phyloP scores from a whole-genome alignment of 2,888 invertebrate species.

The Cenopis cana region DNA sequence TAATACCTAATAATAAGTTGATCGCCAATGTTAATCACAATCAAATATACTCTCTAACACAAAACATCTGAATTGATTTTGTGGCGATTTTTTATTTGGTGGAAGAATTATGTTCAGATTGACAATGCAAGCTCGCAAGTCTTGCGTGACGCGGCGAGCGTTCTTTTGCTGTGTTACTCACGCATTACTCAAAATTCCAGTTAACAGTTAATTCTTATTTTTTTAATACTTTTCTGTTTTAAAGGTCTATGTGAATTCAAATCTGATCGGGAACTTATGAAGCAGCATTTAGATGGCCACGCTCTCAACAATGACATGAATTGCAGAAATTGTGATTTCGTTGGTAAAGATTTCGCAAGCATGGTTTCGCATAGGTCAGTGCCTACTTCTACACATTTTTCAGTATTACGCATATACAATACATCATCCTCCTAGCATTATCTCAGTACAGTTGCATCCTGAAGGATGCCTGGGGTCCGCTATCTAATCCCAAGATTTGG shows the following conservation, averaged over 20 bases:
- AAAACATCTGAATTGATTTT: not conserved
- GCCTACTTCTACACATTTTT: not conserved
- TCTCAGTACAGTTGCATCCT: no score
- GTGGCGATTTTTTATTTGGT: not conserved
- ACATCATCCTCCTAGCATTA: no score
- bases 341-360: constrained; percentile 65
- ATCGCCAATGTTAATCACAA: no score
- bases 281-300: constrained; percentile 59
- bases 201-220: no score
- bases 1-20: no score
- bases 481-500: no score
- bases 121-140: not conserved
- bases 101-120: not conserved
- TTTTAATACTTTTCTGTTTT: constrained; percentile 1
- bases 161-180: not conserved
- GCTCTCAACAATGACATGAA: constrained; percentile 58
- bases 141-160: no score
- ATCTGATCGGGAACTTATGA: constrained; percentile 45
- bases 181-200: not conserved
- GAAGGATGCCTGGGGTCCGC: no score
- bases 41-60: no score
- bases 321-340: constrained; percentile 63
- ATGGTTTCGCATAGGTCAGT: constrained; percentile 63
- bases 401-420: no score
- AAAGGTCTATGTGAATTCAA: constrained; percentile 55